These are phyloP conservation scores for Ischnura elegans DNA, from an alignment of 2,888 invertebrate genomes.

Conservation along the genomic window DNA sequence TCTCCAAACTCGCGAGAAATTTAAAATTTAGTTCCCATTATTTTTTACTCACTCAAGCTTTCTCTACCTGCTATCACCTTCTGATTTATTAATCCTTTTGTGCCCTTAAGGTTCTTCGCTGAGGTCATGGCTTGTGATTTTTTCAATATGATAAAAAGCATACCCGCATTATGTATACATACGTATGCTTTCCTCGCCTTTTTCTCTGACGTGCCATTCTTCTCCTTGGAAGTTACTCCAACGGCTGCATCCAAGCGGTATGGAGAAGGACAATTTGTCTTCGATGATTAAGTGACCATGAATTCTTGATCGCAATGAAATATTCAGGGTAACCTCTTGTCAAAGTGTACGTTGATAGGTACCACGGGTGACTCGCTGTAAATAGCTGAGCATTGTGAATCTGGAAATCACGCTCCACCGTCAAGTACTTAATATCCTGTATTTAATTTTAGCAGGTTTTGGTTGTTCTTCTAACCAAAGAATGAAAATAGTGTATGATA, in stretches of 20 bases:
- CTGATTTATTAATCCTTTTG: neutral
- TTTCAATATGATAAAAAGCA: neutral
- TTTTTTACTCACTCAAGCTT: neutral
- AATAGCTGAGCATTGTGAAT: too few species aligned
- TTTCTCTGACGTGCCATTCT: neutral
- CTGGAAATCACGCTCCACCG: too few species aligned
- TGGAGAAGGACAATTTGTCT: neutral
- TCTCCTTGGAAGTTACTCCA: neutral
- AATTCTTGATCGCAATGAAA: neutral
- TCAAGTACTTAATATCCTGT: too few species aligned
- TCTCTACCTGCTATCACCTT: too few species aligned
- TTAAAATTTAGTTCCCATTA: too few species aligned
- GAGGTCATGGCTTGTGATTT: neutral
- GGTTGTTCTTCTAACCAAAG: too few species aligned
- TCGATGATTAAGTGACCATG: neutral
- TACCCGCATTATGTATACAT: neutral
- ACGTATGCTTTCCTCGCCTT: neutral
- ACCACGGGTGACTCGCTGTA: neutral
- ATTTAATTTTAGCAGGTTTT: too few species aligned
- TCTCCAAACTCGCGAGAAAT: too few species aligned
- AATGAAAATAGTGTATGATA: too few species aligned
- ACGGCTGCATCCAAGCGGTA: neutral
- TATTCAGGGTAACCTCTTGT: neutral
- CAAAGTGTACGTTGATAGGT: neutral
- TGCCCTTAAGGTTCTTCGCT: neutral